Conservation (phyloP, 2,113 vertebrate species). For the Forbesichthys papilliferus region DNA sequence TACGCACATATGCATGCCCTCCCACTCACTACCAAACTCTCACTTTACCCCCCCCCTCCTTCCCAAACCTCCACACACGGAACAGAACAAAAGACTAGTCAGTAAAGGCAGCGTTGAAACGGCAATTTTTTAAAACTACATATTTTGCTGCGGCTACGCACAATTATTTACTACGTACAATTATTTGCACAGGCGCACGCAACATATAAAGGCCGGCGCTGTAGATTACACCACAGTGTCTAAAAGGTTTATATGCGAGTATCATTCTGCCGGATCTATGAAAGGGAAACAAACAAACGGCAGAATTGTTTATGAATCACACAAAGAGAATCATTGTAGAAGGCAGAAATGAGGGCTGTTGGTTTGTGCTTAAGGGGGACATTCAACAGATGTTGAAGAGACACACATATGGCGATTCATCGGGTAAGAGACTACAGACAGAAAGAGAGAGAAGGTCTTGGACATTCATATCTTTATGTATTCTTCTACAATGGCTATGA, state of each 20-base stretch:
- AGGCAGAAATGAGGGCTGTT: constrained; percentile 51
- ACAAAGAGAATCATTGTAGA: constrained; percentile 47
- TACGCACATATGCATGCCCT: constrained; percentile 16
- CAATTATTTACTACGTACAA: constrained; percentile 47
- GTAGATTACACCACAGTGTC: background rate
- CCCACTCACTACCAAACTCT: constrained; percentile 14
- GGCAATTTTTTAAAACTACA: constrained; percentile 59
- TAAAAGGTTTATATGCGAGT: constrained; percentile 17
- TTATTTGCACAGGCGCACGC: background rate
- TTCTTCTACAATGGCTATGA: constrained; percentile 30
- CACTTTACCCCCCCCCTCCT: background rate
- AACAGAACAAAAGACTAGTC: constrained; percentile 59
- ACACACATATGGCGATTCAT: constrained; percentile 3
- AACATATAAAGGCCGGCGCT: constrained; percentile 30
- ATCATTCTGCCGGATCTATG: constrained; percentile 53
- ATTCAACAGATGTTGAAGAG: constrained; percentile 38
- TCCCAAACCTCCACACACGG: constrained; percentile 10
- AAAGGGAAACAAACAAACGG: constrained; percentile 56
- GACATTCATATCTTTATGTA: background rate
- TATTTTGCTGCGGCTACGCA: constrained; percentile 62
- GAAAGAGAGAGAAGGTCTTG: background rate
- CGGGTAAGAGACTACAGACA: constrained; percentile 10
- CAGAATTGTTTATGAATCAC: constrained; percentile 45
- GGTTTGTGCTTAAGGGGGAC: constrained; percentile 25
- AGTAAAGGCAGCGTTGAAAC: constrained; percentile 56